phyloP scores from a whole-genome alignment of 1,140 invertebrate genomes.

The Pachypsylla venusta region DNA sequence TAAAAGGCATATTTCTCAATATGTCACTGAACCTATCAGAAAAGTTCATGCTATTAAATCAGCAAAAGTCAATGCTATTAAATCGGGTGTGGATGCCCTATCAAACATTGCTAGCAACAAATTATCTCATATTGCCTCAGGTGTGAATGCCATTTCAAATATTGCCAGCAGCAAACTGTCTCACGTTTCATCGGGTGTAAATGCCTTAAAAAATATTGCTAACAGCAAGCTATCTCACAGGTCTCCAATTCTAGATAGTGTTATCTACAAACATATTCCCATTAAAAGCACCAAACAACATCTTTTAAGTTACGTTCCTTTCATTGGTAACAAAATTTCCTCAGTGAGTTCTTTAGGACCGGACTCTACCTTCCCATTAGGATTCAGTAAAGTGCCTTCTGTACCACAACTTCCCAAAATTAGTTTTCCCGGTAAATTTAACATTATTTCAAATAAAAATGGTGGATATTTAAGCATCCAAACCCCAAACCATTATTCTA shows the following conservation, averaged over 20 bases:
- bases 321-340: neutral
- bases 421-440: neutral
- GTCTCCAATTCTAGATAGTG: neutral
- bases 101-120: neutral
- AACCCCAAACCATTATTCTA: neutral
- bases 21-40: neutral
- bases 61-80: neutral
- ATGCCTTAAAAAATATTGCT: neutral
- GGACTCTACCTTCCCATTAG: too few relatives aligned
- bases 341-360: neutral
- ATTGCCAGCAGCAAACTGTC: neutral
- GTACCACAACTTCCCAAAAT: neutral
- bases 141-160: neutral
- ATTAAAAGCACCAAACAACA: neutral
- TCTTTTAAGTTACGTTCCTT: neutral
- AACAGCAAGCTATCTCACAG: neutral
- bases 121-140: neutral
- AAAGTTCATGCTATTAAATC: neutral
- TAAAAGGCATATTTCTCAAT: neutral
- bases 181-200: neutral
- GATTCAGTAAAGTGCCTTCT: neutral
- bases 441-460: neutral
- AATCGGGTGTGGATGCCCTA: neutral
- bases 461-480: neutral
- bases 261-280: neutral